Base-by-base conservation (phyloP, 1,140 invertebrate species). In the Wasmannia auropunctata region DNA sequence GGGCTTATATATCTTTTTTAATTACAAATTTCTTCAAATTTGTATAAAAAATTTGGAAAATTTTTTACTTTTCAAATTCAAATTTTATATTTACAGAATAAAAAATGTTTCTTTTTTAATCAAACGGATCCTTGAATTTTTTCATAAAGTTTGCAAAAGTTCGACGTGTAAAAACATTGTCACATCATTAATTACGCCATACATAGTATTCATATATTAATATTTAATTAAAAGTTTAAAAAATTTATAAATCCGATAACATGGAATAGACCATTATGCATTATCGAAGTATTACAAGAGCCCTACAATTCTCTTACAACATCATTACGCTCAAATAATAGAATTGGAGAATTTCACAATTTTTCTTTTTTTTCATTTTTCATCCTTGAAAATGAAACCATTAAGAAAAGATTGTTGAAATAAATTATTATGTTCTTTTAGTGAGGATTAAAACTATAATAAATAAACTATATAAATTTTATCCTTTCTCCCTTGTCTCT, bases 361-460 rank as follows among this genome's bases (percentile, higher is more conserved):
- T 79, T 63, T 49, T 2, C 11, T 28, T 46, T 2, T 28, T 37
- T 22, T 43, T 37, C 11, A 16, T 22, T n/a, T 37, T n/a, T n/a
- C 28, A n/a, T 14, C 11, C 5, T 56, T 74, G 14, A 56, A 75
- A 74, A 74, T 74, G 14, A 56, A 75, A 74, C 54, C 14, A 54
- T 54, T 14, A 11, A 34, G 10, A 49, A 54, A 0, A 25, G 0
- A 40, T 75, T 56, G 34, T 54, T 37, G 1, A 58, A 58, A 75
- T 40, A 58, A 58, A 75, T 22, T 14, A 54, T 8, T 14, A 4
- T 7, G 16, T 11, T 19, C 19, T 34, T 22, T 56, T 54, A 4
- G 1, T 75, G 11, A 34, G 2, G 6, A 54, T 37, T 14, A 37
- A 37, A 54, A 34, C 10, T 19, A 14, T n/a, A n/a, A n/a, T n/a